phyloP scores from a whole-genome alignment of 1,140 invertebrate species.

The Sycobia sp. region DNA sequence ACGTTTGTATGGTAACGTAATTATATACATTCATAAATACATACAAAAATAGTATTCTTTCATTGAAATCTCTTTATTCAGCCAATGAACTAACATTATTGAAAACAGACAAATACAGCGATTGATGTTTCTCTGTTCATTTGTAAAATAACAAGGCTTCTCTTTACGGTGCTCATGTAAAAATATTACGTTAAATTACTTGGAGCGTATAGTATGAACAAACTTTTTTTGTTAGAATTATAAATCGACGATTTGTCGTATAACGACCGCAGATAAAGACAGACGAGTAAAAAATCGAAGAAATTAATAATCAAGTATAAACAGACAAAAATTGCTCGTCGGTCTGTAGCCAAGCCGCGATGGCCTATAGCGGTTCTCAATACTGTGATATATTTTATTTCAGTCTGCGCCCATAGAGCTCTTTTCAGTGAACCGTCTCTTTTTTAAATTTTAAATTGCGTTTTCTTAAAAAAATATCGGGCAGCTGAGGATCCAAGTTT shows the following conservation, averaged over 20 bases:
- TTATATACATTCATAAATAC: neutral
- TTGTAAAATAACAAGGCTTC: no score
- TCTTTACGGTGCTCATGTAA: no score
- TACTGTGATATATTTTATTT: constrained; percentile 36
- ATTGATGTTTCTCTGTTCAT: no score
- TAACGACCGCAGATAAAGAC: no score
- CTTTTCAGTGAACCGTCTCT: constrained; percentile 17
- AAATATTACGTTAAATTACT: no score
- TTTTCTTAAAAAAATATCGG: constrained; percentile 3
- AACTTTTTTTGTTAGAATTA: no score
- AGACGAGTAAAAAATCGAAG: constrained; percentile 14
- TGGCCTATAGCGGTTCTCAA: constrained; percentile 32
- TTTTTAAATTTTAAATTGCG: constrained; percentile 7
- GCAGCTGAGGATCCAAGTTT: constrained; percentile 12
- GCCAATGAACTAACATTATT: neutral
- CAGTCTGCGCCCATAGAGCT: constrained; percentile 17
- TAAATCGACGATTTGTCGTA: no score
- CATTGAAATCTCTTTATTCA: constrained; percentile 12
- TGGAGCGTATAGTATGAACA: no score
- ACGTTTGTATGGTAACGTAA: constrained; percentile 10
- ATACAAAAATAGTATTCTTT: constrained; percentile 27
- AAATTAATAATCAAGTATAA: no score
- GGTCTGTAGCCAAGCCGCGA: neutral
- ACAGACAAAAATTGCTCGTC: no score
- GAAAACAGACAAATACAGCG: neutral